Conservation (phyloP, 2,888 invertebrate species). For the Helicoverpa assulta region DNA sequence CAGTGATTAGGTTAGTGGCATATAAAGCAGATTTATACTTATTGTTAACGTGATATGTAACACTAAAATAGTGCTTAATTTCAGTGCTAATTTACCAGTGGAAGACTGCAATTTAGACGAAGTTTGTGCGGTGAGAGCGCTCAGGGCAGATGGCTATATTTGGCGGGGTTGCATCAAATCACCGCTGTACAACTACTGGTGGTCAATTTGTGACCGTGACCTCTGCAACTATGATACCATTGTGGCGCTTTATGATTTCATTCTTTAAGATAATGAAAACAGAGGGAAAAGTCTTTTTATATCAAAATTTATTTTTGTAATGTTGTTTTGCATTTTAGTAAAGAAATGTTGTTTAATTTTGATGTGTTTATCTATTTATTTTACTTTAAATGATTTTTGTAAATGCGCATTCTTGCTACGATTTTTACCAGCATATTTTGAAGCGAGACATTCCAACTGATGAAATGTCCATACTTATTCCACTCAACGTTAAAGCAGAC, state of each 20-base stretch:
- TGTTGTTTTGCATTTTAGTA: conserved; percentile 7
- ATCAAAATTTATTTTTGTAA: conserved; percentile 18
- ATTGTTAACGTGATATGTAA: not conserved
- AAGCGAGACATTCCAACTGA: conserved; percentile 32
- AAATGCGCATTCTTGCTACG: not conserved
- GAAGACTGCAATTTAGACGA: conserved; percentile 76
- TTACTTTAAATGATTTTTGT: no score
- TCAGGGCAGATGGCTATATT: conserved; percentile 75
- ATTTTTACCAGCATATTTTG: conserved; percentile 7
- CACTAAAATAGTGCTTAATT: conserved; percentile 30
- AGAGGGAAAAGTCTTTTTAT: conserved; percentile 17
- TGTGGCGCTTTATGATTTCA: conserved; percentile 70
- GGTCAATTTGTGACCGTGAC: conserved; percentile 75
- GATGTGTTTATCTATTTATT: not conserved
- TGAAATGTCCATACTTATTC: conserved; percentile 47
- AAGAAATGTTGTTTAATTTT: not conserved
- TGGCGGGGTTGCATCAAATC: conserved; percentile 80
- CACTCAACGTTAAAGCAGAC: conserved; percentile 46
- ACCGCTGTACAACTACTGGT: conserved; percentile 83
- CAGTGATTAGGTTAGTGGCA: no score
- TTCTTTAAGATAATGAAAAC: conserved; percentile 46
- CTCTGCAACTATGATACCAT: conserved; percentile 77
- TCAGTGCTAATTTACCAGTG: conserved; percentile 71
- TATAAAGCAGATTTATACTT: not conserved
- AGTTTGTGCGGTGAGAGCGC: conserved; percentile 78